Evolutionary conservation across 2,888 invertebrate genomes (phyloP), one percentile per base, ranked within the genome.

Genomic region (Chorisops tibialis): DNA sequence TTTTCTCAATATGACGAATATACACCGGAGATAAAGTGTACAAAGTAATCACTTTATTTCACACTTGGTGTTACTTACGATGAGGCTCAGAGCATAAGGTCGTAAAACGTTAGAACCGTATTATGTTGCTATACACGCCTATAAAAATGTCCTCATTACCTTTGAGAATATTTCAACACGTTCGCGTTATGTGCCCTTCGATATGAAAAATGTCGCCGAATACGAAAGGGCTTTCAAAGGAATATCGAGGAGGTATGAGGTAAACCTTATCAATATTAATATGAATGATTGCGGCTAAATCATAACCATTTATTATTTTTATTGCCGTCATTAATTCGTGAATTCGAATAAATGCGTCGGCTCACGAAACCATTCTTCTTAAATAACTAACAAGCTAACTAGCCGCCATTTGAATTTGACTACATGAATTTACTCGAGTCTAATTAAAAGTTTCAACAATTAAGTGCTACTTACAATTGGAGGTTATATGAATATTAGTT

Each of bases 301-400:
- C 59, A 59, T 59, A 52, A 54, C 59, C 63, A 63, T 63, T 63
- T 63, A 63, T 63, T 63, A 63, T 41, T 63, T 63, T 63, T 60
- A 63, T 59, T 52, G 54, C 49, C 30, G 52, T 35, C 59, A 63
- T 63, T 63, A 52, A 59, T 63, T 60, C 49, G 30, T 24, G 24
- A 14, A 12, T 14, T 43, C 24, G 43, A 45, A 30, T 43, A 45
- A 56, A 56, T 45, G 43, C 16, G 30, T 12, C 41, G 41, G 30
- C 9, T 5, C 30, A 30, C 30, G 30, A 30, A 5, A 30, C 9
- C 30, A 9, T 30, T 1, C 30, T 30, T 9, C 30, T 30, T 30
- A 30, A 30, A 9, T 2, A 30, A 30, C 30, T 7, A 30, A 30
- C 30, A 30, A 30, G 9, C 5, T 30, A n/a, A n/a, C n/a, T n/a